phyloP scores from a whole-genome alignment of 2,888 invertebrate species.

The Sarcophaga subvicina region DNA sequence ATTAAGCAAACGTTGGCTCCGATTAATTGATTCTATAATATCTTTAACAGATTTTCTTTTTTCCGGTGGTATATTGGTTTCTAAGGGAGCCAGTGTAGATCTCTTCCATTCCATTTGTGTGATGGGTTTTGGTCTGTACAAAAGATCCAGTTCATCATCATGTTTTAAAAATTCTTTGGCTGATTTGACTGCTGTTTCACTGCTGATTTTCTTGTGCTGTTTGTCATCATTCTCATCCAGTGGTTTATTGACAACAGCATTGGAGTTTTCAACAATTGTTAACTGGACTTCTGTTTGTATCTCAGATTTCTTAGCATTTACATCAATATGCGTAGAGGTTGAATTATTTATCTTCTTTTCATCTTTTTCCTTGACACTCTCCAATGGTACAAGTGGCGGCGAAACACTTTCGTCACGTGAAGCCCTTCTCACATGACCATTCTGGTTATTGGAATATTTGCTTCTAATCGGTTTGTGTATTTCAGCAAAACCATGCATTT shows the following conservation, averaged over 20 bases:
- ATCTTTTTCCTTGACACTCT: constrained; percentile 1
- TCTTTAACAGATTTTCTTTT: constrained; percentile 79
- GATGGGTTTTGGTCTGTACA: constrained; percentile 65
- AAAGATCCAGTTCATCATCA: constrained; percentile 58
- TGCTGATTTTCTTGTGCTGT: background rate
- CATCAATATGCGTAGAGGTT: background rate
- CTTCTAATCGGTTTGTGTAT: constrained; percentile 68
- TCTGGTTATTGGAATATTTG: constrained; percentile 23
- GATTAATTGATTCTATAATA: constrained; percentile 81
- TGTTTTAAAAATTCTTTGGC: constrained; percentile 21
- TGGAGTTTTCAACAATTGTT: constrained; percentile 44
- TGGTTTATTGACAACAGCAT: background rate
- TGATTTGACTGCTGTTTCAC: background rate
- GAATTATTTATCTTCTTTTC: constrained; percentile 19
- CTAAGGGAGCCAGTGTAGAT: constrained; percentile 72
- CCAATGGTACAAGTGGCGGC: constrained; percentile 34
- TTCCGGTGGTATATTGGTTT: constrained; percentile 71
- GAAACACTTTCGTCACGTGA: constrained; percentile 49
- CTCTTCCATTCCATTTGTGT: constrained; percentile 72
- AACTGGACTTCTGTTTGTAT: background rate
- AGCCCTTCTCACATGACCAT: constrained; percentile 42
- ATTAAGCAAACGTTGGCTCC: constrained; percentile 79
- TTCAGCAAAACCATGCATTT: constrained; percentile 59
- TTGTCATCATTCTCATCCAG: background rate
- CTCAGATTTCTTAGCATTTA: background rate